phyloP scores from a whole-genome alignment of 2,888 invertebrate species.

The Altica lythri region DNA sequence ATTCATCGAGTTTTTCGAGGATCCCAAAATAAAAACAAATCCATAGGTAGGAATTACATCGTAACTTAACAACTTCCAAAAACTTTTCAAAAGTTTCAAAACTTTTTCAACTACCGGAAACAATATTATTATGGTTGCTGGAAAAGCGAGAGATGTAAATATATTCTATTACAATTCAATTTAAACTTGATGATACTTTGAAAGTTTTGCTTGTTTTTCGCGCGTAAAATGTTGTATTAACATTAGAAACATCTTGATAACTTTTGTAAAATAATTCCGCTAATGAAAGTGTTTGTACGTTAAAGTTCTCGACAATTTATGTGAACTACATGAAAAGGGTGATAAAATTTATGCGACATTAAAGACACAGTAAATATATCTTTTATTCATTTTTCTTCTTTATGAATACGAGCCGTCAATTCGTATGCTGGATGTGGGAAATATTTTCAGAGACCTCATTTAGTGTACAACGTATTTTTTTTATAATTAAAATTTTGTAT shows the following conservation, averaged over 20 bases:
- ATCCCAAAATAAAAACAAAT: constrained; percentile 18
- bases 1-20: constrained; percentile 21
- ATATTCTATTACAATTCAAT: constrained; percentile 37
- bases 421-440: constrained; percentile 31
- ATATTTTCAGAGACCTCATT: constrained; percentile 32
- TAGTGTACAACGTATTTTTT: constrained; percentile 13
- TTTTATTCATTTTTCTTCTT: constrained; percentile 21
- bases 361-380: constrained; percentile 25
- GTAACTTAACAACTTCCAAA: constrained; percentile 22
- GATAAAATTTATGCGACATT: constrained; percentile 20
- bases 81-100: constrained; percentile 25
- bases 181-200: constrained; percentile 36
- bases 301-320: constrained; percentile 19
- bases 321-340: constrained; percentile 24
- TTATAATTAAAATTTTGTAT: constrained; percentile 13
- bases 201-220: constrained; percentile 36
- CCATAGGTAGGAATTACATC: constrained; percentile 34
- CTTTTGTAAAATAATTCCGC: constrained; percentile 28
- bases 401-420: neutral
- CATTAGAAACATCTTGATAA: constrained; percentile 26
- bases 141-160: constrained; percentile 35
- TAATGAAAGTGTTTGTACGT: constrained; percentile 31
- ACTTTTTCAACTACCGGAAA: constrained; percentile 30
- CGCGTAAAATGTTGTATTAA: constrained; percentile 32
- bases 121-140: constrained; percentile 32